Base-by-base conservation (phyloP, 2,888 invertebrate genomes). In the Teinopalpus imperialis region DNA sequence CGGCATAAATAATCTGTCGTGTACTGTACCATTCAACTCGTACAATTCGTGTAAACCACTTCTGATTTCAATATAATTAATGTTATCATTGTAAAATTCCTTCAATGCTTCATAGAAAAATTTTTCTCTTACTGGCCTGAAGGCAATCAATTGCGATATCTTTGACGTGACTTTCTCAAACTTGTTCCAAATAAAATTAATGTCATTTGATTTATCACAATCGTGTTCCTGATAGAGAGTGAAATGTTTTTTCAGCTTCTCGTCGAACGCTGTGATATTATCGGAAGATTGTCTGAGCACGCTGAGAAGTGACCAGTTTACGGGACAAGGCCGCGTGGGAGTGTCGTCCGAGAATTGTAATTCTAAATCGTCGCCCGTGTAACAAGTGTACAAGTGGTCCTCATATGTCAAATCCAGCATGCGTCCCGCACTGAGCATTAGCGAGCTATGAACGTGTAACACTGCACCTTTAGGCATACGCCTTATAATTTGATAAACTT, bases 391-490 rank as follows among this genome's bases (percentile, higher is more conserved):
- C 31, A 94, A 80, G 67, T 93, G 69, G 1, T 90, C 89, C 18
- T 90, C 86, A 53, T 92, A 92, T 1, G 94, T 94, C 47, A 94
- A 65, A 35, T 90, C 81, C 14, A 93, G 75, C 27, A 94, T 58
- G 40, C 85, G 91, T 35, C 92, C 90, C 0, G 89, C 79, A 23
- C 92, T 91, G 8, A 91, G 90, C 55, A 93, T 81, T 0, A 92
- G 89, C 0, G 92, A 90, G 54, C 93, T 90, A 61, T 95, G 95
- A 0, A 91, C 89, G 59, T 95, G 95, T 7, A 95, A 69, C 0
- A 91, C 92, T 0, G 90, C 93, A 0, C 94, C 96, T 79, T 96
- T 96, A 0, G 96, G 96, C 90, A 96, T 91, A 36, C 64, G 72
- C 42, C 80, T 81, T 3, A 96, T 91, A 2, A 94, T 81, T 52